Conservation (phyloP, 2,797 vertebrate species). For the Lutjanus campechanus region DNA sequence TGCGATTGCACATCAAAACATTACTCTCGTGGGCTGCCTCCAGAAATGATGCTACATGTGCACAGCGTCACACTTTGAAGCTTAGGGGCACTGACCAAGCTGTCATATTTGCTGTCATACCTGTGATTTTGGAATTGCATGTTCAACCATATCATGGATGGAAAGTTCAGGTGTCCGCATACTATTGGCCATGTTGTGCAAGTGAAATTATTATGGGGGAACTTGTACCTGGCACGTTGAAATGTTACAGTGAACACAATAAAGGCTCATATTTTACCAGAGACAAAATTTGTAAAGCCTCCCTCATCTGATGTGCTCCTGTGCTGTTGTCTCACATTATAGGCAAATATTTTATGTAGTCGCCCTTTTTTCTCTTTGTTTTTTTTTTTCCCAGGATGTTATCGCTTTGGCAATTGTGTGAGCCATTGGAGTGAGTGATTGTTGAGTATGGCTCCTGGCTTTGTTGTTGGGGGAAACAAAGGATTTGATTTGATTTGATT, state of each 20-base stretch:
- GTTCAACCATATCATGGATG: not conserved
- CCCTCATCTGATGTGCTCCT: slow-evolving; percentile 14
- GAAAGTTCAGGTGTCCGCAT: not conserved
- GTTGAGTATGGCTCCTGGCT: slow-evolving; percentile 76
- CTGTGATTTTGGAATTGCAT: not conserved
- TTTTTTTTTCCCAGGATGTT: slow-evolving; percentile 62
- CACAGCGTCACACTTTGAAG: too few relatives aligned
- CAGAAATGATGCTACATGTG: too few relatives aligned
- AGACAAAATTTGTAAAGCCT: slow-evolving; percentile 29
- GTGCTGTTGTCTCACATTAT: slow-evolving; percentile 56
- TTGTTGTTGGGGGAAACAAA: slow-evolving; percentile 74
- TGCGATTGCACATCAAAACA: too few relatives aligned
- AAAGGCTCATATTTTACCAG: slow-evolving; percentile 36
- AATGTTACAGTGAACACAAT: slow-evolving; percentile 8
- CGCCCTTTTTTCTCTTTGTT: slow-evolving; percentile 17
- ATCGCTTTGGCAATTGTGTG: slow-evolving; percentile 77
- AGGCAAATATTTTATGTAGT: slow-evolving; percentile 53
- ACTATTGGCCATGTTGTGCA: not conserved
- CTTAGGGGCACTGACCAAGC: too few relatives aligned
- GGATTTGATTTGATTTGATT: slow-evolving; percentile 79
- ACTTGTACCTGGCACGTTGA: not conserved
- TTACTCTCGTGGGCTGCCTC: too few relatives aligned
- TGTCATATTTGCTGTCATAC: too few relatives aligned
- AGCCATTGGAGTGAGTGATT: slow-evolving; percentile 81
- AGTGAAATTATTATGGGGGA: not conserved